phyloP scores from a whole-genome alignment of 2,113 vertebrate species.

The Balaenoptera acutorostrata region DNA sequence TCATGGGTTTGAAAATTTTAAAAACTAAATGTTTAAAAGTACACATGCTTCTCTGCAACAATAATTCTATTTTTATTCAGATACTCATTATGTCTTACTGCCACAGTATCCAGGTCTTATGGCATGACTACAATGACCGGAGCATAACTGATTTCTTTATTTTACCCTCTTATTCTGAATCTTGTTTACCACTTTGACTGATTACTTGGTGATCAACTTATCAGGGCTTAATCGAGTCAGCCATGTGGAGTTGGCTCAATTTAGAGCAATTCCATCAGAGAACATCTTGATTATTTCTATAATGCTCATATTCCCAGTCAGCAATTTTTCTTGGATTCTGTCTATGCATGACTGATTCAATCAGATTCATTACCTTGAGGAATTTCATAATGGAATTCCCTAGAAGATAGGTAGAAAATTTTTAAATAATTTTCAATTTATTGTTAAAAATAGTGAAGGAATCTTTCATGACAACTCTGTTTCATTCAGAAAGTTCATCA shows the following conservation, averaged over 20 bases:
- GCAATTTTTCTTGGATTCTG: slow-evolving; percentile 8
- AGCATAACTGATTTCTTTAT: neutral
- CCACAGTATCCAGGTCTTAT: neutral
- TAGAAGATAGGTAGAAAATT: neutral
- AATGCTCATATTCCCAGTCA: neutral
- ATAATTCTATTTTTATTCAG: neutral
- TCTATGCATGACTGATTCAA: slow-evolving; percentile 9
- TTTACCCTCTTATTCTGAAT: neutral
- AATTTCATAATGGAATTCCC: slow-evolving; percentile 8
- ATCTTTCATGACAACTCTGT: neutral
- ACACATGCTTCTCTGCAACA: neutral
- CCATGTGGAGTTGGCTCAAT: neutral
- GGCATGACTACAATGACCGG: neutral
- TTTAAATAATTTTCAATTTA: slow-evolving; percentile 20
- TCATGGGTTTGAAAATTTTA: neutral
- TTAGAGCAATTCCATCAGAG: neutral
- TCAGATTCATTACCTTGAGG: slow-evolving; percentile 22
- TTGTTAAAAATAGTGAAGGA: neutral
- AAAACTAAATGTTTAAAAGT: neutral
- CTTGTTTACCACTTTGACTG: neutral
- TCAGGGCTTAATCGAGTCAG: neutral
- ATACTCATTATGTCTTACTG: neutral
- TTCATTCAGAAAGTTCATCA: slow-evolving; percentile 17
- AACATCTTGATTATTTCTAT: neutral
- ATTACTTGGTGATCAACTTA: neutral